These are phyloP conservation scores for Daphoenositta chrysoptera DNA, from an alignment of 2,113 vertebrate species.

Conservation along the genomic window DNA sequence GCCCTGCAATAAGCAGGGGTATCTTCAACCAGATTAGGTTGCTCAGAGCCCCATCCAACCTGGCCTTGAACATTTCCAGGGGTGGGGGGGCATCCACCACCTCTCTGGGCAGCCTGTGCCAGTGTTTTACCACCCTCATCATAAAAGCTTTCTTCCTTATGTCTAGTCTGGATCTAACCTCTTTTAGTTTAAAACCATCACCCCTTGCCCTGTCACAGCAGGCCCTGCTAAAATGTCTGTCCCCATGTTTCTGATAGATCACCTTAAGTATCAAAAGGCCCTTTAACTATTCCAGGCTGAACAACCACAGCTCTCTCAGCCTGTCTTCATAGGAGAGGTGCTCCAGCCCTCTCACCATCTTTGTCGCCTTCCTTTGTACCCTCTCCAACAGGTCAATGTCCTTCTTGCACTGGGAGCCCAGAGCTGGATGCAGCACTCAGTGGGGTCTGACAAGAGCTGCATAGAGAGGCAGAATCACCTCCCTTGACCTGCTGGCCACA, in stretches of 20 bases:
- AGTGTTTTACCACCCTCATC: background rate
- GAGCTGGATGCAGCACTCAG: background rate
- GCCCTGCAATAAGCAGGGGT: background rate
- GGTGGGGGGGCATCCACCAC: background rate
- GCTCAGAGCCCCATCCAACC: background rate
- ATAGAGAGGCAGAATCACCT: background rate
- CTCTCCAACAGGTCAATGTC: background rate
- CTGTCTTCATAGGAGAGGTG: background rate
- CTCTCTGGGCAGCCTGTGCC: background rate
- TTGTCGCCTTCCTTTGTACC: background rate
- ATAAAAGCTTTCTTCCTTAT: background rate
- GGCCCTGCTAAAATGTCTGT: background rate
- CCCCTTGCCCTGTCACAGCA: background rate
- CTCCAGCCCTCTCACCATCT: background rate
- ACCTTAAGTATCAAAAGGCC: background rate
- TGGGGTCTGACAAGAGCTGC: background rate
- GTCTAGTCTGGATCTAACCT: background rate
- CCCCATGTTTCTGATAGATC: background rate
- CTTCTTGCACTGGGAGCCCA: background rate
- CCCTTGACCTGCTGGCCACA: accelerated
- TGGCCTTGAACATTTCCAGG: background rate
- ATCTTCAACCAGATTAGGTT: background rate
- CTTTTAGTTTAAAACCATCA: background rate
- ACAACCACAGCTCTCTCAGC: background rate
- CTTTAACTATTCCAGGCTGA: background rate